Conservation (phyloP, 2,113 vertebrate genomes). For the Ornithorhynchus anatinus region DNA sequence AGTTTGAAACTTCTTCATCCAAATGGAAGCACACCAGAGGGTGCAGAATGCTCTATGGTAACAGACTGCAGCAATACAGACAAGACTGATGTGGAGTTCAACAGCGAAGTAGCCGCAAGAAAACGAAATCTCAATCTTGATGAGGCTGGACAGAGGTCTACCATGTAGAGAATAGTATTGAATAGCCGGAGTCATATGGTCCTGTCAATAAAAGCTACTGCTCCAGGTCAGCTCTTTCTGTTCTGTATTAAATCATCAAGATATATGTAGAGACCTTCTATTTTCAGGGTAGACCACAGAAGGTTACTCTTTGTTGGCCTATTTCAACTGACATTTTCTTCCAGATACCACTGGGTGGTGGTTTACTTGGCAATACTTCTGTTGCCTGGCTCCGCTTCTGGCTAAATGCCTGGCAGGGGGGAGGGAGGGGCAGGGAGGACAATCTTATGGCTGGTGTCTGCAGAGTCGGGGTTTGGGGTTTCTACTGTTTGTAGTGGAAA, state of each 20-base stretch:
- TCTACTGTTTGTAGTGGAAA: too few species aligned
- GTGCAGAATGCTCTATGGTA: slow-evolving; percentile 55
- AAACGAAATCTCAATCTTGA: slow-evolving; percentile 78
- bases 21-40: slow-evolving; percentile 43
- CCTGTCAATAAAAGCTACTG: not conserved
- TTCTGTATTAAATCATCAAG: not conserved
- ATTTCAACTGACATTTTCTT: slow-evolving; percentile 12
- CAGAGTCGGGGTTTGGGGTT: too few species aligned
- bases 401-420: too few species aligned
- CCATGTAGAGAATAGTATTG: slow-evolving; percentile 62
- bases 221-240: not conserved
- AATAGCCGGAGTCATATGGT: not conserved
- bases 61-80: slow-evolving; percentile 43
- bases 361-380: too few species aligned
- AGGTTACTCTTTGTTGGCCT: slow-evolving; percentile 18
- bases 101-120: slow-evolving; percentile 68
- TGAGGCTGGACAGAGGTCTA: slow-evolving; percentile 74
- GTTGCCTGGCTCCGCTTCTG: too few species aligned
- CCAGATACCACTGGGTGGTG: too few species aligned
- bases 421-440: too few species aligned
- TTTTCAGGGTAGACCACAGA: not conserved
- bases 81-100: slow-evolving; percentile 64
- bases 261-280: not conserved
- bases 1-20: slow-evolving; percentile 45
- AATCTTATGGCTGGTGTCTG: too few species aligned